These are phyloP conservation scores for Oceanodroma leucorhoa DNA, from an alignment of 2,797 vertebrate species.

Conservation along the genomic window DNA sequence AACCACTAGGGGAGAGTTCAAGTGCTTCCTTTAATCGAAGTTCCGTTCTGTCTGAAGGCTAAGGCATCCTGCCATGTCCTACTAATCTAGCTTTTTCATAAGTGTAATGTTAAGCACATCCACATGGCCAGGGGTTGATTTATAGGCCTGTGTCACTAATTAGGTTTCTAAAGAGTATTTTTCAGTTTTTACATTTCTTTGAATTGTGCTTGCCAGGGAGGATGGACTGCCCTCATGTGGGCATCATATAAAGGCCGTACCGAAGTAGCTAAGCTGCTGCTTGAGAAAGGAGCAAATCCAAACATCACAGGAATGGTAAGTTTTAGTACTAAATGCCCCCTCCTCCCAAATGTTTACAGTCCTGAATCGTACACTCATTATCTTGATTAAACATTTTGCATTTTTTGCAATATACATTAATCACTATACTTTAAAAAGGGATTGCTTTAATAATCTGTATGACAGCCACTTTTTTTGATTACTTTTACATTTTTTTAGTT, in stretches of 20 bases:
- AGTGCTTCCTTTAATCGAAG: not conserved
- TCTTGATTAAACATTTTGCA: not conserved
- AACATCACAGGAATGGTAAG: conserved; percentile 94
- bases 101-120: rapidly evolving
- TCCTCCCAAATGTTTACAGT: not conserved
- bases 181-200: not conserved
- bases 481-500: not conserved
- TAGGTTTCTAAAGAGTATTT: not conserved
- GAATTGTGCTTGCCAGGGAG: conserved; percentile 79
- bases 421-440: not conserved
- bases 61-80: not conserved
- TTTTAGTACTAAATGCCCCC: rapidly evolving
- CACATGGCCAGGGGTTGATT: not conserved
- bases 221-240: conserved; percentile 98
- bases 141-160: not conserved
- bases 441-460: not conserved
- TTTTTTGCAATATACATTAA: not conserved
- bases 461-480: not conserved
- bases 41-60: not conserved
- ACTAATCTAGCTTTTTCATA: not conserved
- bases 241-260: conserved; percentile 89
- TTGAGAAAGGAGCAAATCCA: conserved; percentile 89
- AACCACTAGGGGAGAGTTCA: not conserved
- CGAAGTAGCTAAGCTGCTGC: conserved; percentile 85
- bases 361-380: not conserved